Conservation (phyloP, 2,113 vertebrate species). For the Muntiacus muntjak region DNA sequence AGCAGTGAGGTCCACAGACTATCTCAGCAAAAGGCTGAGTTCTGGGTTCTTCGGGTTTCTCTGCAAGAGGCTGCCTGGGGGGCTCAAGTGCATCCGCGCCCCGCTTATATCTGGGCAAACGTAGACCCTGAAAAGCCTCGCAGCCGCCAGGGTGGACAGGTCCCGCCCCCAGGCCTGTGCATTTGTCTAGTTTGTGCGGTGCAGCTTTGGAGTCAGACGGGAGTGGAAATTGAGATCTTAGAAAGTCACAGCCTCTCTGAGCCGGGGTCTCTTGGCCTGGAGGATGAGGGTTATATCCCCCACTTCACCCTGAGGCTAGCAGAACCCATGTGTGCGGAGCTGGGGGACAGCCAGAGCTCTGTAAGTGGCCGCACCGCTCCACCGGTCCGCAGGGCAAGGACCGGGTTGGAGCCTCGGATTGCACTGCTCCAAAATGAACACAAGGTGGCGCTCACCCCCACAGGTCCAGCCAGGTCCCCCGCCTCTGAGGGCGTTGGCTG, state of each 20-base stretch:
- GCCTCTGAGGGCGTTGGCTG: no score
- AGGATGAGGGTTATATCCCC: neutral
- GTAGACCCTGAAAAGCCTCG: neutral
- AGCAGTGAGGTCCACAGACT: neutral
- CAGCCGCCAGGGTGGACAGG: neutral
- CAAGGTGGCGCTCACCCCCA: constrained; percentile 43
- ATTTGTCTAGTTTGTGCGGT: neutral
- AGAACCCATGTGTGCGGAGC: neutral
- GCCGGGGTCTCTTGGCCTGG: neutral
- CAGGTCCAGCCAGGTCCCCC: neutral
- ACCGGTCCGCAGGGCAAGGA: fast-evolving
- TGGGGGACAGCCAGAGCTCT: neutral
- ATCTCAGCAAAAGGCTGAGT: neutral
- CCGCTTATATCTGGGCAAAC: neutral
- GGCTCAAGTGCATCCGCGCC: neutral
- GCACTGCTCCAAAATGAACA: neutral
- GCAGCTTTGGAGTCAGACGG: neutral
- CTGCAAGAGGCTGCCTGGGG: no score
- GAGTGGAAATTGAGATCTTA: neutral
- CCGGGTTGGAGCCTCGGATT: neutral
- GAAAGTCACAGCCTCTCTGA: neutral
- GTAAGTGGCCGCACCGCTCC: neutral
- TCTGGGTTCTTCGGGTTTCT: neutral
- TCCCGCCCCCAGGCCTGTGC: fast-evolving
- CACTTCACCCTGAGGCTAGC: neutral